A percentile compares a stretch with the other conserved stretches of the same genome.
These are phyloP conservation scores for Gymnoscelis rufifasciata DNA, from an alignment of 2,888 invertebrate genomes.

Conservation along the genomic window DNA sequence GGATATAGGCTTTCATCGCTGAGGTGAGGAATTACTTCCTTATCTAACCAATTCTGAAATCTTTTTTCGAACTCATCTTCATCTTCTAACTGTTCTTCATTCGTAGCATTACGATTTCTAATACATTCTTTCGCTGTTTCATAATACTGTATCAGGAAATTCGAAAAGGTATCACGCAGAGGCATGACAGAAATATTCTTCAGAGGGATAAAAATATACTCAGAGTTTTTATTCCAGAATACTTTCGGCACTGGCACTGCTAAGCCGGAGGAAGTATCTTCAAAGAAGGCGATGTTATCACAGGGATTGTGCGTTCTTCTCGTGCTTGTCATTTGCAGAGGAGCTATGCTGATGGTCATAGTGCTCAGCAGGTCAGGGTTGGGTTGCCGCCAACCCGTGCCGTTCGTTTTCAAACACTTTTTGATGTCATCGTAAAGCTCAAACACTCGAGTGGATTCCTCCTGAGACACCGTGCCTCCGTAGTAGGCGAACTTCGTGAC, in stretches of 20 bases:
- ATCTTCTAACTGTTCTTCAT: conserved; percentile 35
- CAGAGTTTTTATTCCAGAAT: conserved; percentile 72
- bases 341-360: conserved; percentile 42
- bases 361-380: conserved; percentile 39
- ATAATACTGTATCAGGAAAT: conserved; percentile 77
- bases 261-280: conserved; percentile 43
- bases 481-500: conserved; percentile 81
- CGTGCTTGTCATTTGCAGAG: conserved; percentile 23
- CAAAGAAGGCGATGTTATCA: conserved; percentile 48
- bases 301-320: conserved; percentile 45
- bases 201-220: conserved; percentile 73
- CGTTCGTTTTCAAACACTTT: conserved; percentile 77
- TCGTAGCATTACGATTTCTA: conserved; percentile 33
- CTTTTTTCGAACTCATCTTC: conserved; percentile 68
- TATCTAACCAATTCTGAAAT: conserved; percentile 75
- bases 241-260: conserved; percentile 79
- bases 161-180: neutral
- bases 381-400: conserved; percentile 75
- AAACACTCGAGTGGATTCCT: conserved; percentile 74
- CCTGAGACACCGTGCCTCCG: conserved; percentile 78
- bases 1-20: conserved; percentile 81
- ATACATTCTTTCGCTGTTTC: conserved; percentile 75
- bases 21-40: conserved; percentile 74
- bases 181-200: conserved; percentile 10
- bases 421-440: conserved; percentile 79